Evolutionary conservation across 1,140 invertebrate genomes (phyloP), one percentile per base, ranked within the genome.

Genomic region (Oryzaephilus surinamensis): DNA sequence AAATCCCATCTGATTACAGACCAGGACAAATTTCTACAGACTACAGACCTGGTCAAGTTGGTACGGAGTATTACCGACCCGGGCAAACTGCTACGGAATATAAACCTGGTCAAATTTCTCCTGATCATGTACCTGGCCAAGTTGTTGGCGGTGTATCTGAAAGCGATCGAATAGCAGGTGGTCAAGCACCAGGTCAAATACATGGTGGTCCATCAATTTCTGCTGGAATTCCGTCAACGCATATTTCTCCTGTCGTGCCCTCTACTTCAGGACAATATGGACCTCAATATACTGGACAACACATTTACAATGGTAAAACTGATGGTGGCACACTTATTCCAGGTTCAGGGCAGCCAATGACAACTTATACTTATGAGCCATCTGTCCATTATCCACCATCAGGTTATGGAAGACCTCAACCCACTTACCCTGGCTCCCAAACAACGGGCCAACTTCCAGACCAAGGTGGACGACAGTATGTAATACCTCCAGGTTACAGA

Each of bases 161-260:
- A 6, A 7, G n/a, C 1, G 3, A n/a, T 30, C 7, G 13, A 30
- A 6, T 8, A 30, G 11, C 7, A 30, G 4, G 7, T 34, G 28
- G 20, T 24, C 32, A 42, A 32, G n/a, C 26, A 30, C 47, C 43
- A 13, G 42, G 19, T 41, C 38, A 28, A n/a, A 39, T 42, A 36
- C 48, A 39, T 32, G 32, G 8, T 10, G 3, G 8, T 4, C 11
- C 19, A 24, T 11, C 10, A 24, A 10, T 10, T 6, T 2, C 23
- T n/a, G n/a, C n/a, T n/a, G n/a, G n/a, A n/a, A n/a, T n/a, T n/a
- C n/a, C n/a, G n/a, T n/a, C n/a, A n/a, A n/a, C n/a, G n/a, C n/a
- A n/a, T n/a, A n/a, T n/a, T n/a, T n/a, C n/a, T n/a, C n/a, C n/a
- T n/a, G n/a, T n/a, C n/a, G n/a, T n/a, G n/a, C n/a, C n/a, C n/a